Evolutionary conservation across 2,797 vertebrate genomes (phyloP).

Genomic region (Oreochromis mossambicus): DNA sequence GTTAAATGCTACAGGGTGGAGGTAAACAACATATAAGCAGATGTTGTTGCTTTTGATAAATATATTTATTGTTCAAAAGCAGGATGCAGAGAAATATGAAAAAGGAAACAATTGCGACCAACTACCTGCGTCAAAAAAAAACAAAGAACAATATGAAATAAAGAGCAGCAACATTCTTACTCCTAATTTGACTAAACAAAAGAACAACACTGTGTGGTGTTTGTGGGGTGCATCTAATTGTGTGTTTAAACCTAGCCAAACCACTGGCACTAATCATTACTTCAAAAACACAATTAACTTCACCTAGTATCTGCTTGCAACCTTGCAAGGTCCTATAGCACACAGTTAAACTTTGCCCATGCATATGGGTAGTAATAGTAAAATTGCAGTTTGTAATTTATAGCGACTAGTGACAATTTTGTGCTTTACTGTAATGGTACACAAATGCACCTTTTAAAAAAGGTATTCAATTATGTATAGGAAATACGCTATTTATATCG

Average conservation of each 20-base stretch:
- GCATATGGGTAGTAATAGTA: not conserved
- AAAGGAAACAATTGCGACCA: not conserved
- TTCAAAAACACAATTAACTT: not conserved
- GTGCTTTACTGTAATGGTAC: not conserved
- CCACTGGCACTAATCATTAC: not conserved
- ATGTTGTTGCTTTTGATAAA: not conserved
- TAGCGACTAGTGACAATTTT: rapidly evolving
- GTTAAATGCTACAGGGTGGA: not conserved
- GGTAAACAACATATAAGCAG: not conserved
- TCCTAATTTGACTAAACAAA: not conserved
- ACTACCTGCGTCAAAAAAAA: not conserved
- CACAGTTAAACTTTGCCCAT: not conserved
- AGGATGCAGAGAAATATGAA: not conserved
- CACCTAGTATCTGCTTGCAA: not conserved
- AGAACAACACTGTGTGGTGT: not conserved
- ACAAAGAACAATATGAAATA: not conserved
- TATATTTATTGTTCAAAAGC: not conserved
- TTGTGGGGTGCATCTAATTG: not conserved
- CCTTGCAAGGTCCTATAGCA: not conserved
- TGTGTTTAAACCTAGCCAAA: not conserved
- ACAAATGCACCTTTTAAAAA: not conserved
- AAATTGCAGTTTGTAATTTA: not conserved
- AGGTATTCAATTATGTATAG: not conserved
- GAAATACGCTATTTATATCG: not conserved
- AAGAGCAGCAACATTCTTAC: not conserved